Base-by-base conservation (phyloP, 2,888 invertebrate species). In the Nomada fucata region DNA sequence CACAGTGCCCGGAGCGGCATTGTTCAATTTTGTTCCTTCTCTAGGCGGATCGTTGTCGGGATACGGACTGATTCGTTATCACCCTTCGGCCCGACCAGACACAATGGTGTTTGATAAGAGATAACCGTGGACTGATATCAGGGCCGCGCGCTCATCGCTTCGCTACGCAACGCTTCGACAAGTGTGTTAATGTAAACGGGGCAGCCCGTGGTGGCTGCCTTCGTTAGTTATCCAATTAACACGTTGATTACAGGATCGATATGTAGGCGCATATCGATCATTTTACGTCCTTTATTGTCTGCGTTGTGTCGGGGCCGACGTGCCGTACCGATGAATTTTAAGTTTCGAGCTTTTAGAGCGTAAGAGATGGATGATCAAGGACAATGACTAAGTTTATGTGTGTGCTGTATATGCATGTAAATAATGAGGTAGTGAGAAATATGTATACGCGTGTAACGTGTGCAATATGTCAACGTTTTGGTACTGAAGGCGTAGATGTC, bases 101-200 rank as follows among this genome's bases (percentile, higher is more conserved):
- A 91, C 92, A 91, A 92, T 91, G 91, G 92, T 90, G 93, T 90
- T 92, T 92, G 92, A 91, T 91, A 90, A 89, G 89, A 91, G 92
- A 93, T 93, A 93, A 92, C 89, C 85, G 85, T 86, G 85, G 82
- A 83, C 86, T 84, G 91, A 88, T 90, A 90, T 86, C 87, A 70
- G 80, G 61, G 60, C 76, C 26, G 68, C 26, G 68, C 61, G 59
- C 80, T 83, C 69, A 52, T 63, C 68, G 76, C 64, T 73, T 80
- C 79, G 61, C 70, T 55, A 64, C 47, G 68, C 50, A 50, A 59
- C 75, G 59, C 74, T 71, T 64, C 72, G 79, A 88, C 82, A 77
- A 82, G 78, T 84, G 82, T 79, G 84, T 84, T 88, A 88, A 83
- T 74, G 86, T 60, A 64, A 55, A 65, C 50, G 10, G 23, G 13